A percentile compares a stretch with the other conserved stretches of the same genome.
These are phyloP conservation scores for Peromyscus leucopus DNA, from an alignment of 2,113 vertebrate species.

Conservation along the genomic window DNA sequence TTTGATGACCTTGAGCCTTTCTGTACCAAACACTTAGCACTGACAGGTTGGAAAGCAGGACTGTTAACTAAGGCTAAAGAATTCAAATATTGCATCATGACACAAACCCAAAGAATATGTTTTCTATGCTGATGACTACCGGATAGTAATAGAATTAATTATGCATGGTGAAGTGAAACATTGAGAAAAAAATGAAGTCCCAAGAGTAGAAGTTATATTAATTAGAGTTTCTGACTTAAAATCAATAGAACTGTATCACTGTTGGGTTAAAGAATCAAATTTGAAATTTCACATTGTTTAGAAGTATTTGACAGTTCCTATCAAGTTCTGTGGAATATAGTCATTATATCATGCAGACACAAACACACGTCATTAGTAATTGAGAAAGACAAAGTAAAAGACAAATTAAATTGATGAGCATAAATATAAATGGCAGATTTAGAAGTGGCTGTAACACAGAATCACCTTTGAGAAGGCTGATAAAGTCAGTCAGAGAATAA, in stretches of 20 bases:
- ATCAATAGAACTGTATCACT: not conserved
- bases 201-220: not conserved
- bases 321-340: not conserved
- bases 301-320: not conserved
- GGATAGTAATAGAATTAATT: constrained; percentile 53
- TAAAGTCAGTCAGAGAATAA: not conserved
- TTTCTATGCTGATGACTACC: constrained; percentile 22
- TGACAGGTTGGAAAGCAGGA: constrained; percentile 21
- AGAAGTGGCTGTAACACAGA: not conserved
- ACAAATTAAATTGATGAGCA: not conserved
- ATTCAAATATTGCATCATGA: constrained; percentile 40
- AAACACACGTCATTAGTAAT: not conserved
- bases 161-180: not conserved
- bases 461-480: not conserved
- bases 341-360: not conserved
- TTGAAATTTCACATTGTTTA: not conserved
- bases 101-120: constrained; percentile 41
- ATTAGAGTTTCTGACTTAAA: constrained; percentile 39
- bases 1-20: constrained; percentile 35
- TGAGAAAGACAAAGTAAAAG: not conserved
- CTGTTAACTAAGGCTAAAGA: constrained; percentile 58
- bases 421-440: not conserved
- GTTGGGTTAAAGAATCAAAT: constrained; percentile 41
- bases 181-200: constrained; percentile 20
- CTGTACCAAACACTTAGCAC: constrained; percentile 14